Evolutionary conservation across 1,140 invertebrate species (phyloP).

Genomic region (Dryas iulia): DNA sequence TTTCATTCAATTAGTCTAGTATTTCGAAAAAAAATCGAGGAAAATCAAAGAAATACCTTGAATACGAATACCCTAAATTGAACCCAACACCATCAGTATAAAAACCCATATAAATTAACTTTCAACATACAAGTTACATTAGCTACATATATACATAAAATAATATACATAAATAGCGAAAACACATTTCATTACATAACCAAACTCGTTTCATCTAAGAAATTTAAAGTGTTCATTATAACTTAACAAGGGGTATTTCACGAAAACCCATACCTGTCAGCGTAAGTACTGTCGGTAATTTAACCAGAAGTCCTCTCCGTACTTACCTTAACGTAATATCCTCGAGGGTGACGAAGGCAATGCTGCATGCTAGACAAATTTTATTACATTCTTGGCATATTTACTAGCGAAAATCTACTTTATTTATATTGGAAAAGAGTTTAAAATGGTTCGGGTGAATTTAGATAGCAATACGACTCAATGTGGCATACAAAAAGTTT

Average conservation of each 20-base stretch:
- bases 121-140: no score
- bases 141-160: no score
- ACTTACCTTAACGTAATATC: constrained; percentile 38
- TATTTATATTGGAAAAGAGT: not conserved
- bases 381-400: constrained; percentile 32
- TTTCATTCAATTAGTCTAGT: no score
- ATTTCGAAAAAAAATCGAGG: no score
- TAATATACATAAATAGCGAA: no score
- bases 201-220: not conserved
- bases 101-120: no score
- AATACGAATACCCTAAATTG: no score
- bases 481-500: constrained; percentile 38
- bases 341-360: constrained; percentile 41
- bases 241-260: constrained; percentile 5
- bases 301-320: constrained; percentile 31
- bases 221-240: not conserved
- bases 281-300: constrained; percentile 32
- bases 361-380: constrained; percentile 49
- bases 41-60: no score
- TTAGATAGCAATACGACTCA: constrained; percentile 35
- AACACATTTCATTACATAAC: no score
- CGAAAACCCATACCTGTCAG: constrained; percentile 20
- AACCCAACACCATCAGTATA: no score
- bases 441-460: not conserved
- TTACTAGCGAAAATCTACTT: constrained; percentile 23